A percentile compares a stretch with the other conserved stretches of the same genome.
These are phyloP conservation scores for Ceyx melanurus DNA, from an alignment of 2,113 vertebrate species.

Conservation along the genomic window DNA sequence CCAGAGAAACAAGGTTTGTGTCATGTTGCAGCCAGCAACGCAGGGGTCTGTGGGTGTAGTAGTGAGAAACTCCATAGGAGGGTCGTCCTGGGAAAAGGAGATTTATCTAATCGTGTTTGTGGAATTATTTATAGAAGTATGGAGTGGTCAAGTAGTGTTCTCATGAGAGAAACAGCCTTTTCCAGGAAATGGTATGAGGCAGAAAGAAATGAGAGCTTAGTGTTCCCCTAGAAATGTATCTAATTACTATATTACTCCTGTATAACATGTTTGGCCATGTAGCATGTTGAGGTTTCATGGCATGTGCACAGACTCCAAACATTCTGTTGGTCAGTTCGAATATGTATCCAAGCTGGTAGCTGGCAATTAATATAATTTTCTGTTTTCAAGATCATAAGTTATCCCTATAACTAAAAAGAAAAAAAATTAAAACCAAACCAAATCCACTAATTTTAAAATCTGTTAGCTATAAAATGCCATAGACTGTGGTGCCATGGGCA, in stretches of 20 bases:
- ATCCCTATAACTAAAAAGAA: background rate
- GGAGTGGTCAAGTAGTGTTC: conserved; percentile 2
- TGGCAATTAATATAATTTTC: background rate
- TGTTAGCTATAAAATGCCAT: background rate
- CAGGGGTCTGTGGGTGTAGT: background rate
- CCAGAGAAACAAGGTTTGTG: background rate
- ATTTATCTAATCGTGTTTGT: background rate
- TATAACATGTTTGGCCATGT: background rate
- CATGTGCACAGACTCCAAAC: background rate
- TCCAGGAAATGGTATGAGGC: background rate
- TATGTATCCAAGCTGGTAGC: background rate
- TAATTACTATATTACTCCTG: background rate
- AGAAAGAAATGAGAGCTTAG: background rate
- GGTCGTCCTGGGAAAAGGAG: background rate
- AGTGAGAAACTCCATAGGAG: background rate
- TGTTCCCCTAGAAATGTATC: background rate
- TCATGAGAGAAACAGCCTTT: conserved; percentile 25
- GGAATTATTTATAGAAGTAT: conserved; percentile 44
- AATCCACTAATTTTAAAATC: background rate
- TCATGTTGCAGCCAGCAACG: background rate
- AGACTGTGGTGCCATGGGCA: background rate
- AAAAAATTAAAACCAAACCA: no score
- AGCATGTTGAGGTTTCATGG: background rate
- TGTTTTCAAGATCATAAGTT: background rate
- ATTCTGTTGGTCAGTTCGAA: background rate